Conservation (phyloP, 2,113 vertebrate species). For the Cyprinus carpio region DNA sequence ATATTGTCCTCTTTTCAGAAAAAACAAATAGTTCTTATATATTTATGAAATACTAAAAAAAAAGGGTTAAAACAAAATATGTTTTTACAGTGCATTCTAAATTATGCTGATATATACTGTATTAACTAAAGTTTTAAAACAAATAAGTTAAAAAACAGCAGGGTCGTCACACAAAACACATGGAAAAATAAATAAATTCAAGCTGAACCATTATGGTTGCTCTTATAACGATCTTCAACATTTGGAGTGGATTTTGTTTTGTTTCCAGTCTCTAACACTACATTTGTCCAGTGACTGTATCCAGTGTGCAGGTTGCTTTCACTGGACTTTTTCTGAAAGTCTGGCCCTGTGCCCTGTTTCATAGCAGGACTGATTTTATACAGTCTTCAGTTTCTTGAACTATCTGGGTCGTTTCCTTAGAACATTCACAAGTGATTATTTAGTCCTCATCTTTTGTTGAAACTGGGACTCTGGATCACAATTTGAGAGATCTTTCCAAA, state of each 20-base stretch:
- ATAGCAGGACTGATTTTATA: conserved; percentile 13
- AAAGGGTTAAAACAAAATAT: too few relatives aligned
- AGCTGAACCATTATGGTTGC: neutral
- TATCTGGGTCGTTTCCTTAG: neutral
- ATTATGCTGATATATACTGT: neutral
- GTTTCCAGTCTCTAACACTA: conserved; percentile 7
- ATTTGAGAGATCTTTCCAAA: conserved; percentile 81
- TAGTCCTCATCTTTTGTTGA: conserved; percentile 80
- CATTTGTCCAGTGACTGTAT: neutral
- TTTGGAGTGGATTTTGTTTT: conserved; percentile 48
- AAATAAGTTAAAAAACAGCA: neutral
- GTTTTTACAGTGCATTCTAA: neutral
- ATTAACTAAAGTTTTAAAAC: neutral
- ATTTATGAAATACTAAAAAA: neutral
- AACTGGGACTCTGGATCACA: conserved; percentile 85
- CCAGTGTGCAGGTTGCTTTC: conserved; percentile 7
- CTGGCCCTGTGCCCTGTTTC: conserved; percentile 25
- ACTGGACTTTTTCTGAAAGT: conserved; percentile 32
- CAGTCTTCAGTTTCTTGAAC: conserved; percentile 30
- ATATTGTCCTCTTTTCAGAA: too few relatives aligned
- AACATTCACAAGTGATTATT: neutral
- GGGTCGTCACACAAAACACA: neutral
- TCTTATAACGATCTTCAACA: conserved; percentile 9
- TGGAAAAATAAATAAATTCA: conserved; percentile 47
- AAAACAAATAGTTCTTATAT: neutral